Evolutionary conservation across 1,140 invertebrate genomes (phyloP).

Genomic region (Anthonomus grandis): DNA sequence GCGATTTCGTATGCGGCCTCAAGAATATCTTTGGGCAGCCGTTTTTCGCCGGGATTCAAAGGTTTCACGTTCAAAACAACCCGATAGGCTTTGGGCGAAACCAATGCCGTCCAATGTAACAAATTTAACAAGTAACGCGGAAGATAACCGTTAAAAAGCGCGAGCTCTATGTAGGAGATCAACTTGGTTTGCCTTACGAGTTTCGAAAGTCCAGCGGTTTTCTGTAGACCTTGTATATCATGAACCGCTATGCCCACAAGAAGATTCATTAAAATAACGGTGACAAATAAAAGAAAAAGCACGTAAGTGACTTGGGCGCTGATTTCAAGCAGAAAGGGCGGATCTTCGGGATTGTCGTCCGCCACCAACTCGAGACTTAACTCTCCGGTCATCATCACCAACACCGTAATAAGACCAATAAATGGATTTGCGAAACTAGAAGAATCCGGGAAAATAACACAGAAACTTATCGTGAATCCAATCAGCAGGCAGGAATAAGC

Average conservation of each 20-base stretch:
- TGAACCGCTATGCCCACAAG: conserved; percentile 77
- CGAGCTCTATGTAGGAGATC: conserved; percentile 70
- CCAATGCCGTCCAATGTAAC: conserved; percentile 68
- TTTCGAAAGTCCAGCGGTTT: conserved; percentile 71
- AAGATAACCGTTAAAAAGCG: conserved; percentile 66
- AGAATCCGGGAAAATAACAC: conserved; percentile 78
- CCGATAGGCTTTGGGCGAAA: conserved; percentile 72
- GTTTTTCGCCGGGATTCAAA: conserved; percentile 73
- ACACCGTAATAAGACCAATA: conserved; percentile 74
- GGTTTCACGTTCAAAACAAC: conserved; percentile 76
- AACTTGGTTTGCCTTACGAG: conserved; percentile 74
- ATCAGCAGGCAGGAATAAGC: conserved; percentile 81
- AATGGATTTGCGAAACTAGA: conserved; percentile 75
- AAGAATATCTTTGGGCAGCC: conserved; percentile 71
- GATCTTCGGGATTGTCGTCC: conserved; percentile 60
- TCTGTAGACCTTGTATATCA: conserved; percentile 74
- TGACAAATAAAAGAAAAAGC: conserved; percentile 72
- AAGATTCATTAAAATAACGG: conserved; percentile 78
- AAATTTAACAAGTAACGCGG: conserved; percentile 68
- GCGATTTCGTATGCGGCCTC: conserved; percentile 72
- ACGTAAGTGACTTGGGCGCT: conserved; percentile 72
- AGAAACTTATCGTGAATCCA: conserved; percentile 83
- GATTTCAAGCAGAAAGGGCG: conserved; percentile 60
- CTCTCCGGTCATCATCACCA: conserved; percentile 90
- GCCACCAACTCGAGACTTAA: conserved; percentile 67